A percentile compares a stretch with the other conserved stretches of the same genome.
Conservation (phyloP, 2,113 vertebrate species). For the Oryzias woworae region DNA sequence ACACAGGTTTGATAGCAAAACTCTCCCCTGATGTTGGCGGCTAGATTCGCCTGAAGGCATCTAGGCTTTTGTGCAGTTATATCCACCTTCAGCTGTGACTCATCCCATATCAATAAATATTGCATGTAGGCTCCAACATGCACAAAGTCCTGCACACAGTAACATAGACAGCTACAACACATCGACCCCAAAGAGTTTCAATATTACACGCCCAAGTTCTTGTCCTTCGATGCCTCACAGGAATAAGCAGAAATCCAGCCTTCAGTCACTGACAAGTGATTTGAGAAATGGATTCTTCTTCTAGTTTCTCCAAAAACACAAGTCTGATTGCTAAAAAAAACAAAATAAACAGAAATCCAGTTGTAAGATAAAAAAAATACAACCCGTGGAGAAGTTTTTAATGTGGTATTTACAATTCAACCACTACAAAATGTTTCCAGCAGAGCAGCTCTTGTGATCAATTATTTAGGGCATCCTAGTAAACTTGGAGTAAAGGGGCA, state of each 20-base stretch:
- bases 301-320: neutral
- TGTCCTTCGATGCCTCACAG: neutral
- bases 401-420: no score
- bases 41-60: conserved; percentile 25
- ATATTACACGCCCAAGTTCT: conserved; percentile 10
- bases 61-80: conserved; percentile 27
- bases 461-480: neutral
- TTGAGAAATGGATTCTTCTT: neutral
- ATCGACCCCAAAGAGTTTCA: conserved; percentile 1
- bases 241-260: neutral
- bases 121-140: conserved; percentile 7
- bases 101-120: conserved; percentile 32
- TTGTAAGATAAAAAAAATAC: no score
- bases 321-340: neutral
- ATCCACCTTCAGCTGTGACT: conserved; percentile 47
- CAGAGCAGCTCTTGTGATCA: neutral
- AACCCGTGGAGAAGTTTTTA: no score
- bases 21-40: conserved; percentile 27
- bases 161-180: conserved; percentile 1
- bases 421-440: neutral
- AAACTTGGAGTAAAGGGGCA: neutral
- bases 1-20: conserved; percentile 14
- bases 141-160: conserved; percentile 1
- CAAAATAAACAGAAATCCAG: neutral
- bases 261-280: neutral